Evolutionary conservation across 1,140 invertebrate genomes (phyloP).

Genomic region (Sinonovacula constricta): DNA sequence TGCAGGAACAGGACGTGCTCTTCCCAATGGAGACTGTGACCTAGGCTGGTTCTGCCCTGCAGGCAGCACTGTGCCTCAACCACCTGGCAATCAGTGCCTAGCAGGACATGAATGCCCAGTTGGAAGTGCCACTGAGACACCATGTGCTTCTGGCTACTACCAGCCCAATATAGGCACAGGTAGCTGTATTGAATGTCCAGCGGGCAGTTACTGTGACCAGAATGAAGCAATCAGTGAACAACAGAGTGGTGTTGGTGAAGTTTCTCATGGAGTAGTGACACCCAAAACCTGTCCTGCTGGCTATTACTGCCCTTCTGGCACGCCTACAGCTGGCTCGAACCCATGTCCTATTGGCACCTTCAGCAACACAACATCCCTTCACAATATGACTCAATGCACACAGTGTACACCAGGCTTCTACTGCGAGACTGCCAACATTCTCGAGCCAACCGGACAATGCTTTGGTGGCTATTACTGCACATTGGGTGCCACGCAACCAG

Average conservation of each 20-base stretch:
- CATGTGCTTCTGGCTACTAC: conserved; percentile 72
- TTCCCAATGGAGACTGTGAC: conserved; percentile 71
- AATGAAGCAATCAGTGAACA: conserved; percentile 74
- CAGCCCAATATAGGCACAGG: conserved; percentile 70
- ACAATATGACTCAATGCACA: conserved; percentile 67
- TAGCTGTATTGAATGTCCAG: conserved; percentile 68
- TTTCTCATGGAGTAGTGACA: conserved; percentile 75
- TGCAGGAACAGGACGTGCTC: conserved; percentile 64
- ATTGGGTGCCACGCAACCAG: conserved; percentile 59
- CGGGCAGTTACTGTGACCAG: conserved; percentile 74
- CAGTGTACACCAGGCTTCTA: conserved; percentile 71
- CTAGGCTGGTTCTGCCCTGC: conserved; percentile 75
- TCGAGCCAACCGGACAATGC: conserved; percentile 69
- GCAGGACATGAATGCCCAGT: conserved; percentile 73
- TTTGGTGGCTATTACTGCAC: conserved; percentile 74
- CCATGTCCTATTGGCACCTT: conserved; percentile 75
- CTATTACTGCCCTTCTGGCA: conserved; percentile 74
- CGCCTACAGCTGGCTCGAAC: conserved; percentile 65
- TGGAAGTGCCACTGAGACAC: conserved; percentile 69
- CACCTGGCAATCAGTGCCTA: conserved; percentile 72
- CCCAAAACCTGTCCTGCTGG: conserved; percentile 75
- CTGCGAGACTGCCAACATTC: conserved; percentile 71
- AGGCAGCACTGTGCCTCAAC: conserved; percentile 72
- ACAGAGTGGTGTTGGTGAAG: conserved; percentile 71
- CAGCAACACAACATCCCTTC: conserved; percentile 71